Base-by-base conservation (phyloP, 2,113 vertebrate genomes). In the Mus pahari region DNA sequence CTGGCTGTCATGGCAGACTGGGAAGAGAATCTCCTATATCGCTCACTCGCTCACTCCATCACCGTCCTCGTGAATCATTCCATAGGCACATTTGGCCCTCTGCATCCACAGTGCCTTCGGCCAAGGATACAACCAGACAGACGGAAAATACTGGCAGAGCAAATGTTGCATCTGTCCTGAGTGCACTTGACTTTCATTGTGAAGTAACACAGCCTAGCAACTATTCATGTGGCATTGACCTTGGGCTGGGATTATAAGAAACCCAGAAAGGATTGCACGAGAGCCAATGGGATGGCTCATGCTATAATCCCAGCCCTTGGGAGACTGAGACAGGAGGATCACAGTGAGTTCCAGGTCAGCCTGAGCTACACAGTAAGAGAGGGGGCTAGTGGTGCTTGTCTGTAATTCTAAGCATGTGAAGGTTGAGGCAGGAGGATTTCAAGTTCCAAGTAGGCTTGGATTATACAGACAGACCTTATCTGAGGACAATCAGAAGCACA, bases 1-100 rank as follows among this genome's bases (percentile, higher is more conserved):
- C 36, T 11, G 7, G 70, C 68, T 42, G 2, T 7, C 22, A 24
- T 0, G 66, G 24, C 0, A 3, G 20, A n/a, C 28, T 0, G 0
- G 2, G 10, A 1, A 0, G 33, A 31, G 62, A 2, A 22, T 13
- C 78, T 13, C 3, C 5, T n/a, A 16, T 31, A 8, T 48, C 26
- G 1, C 6, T 64, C 26, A 0, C 20, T 64, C 26, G 0, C 20
- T 7, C 13, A 4, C 1, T 17, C 26, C 14, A 4, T 33, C 7
- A 0, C 53, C 2, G 17, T 14, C 42, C 6, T 14, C 22, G 17
- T 14, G 28, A 53, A 26, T 53, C 68, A 39, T 12, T 81, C 73
- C 7, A 2, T 8, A n/a, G 24, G 22, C 22, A 22, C 17, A 17
- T 39, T 33, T 0, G 1, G 36, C 7, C 12, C 19, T 50, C 26